Evolutionary conservation across 2,888 invertebrate genomes (phyloP).

Genomic region (Melangyna quadrimaculata): DNA sequence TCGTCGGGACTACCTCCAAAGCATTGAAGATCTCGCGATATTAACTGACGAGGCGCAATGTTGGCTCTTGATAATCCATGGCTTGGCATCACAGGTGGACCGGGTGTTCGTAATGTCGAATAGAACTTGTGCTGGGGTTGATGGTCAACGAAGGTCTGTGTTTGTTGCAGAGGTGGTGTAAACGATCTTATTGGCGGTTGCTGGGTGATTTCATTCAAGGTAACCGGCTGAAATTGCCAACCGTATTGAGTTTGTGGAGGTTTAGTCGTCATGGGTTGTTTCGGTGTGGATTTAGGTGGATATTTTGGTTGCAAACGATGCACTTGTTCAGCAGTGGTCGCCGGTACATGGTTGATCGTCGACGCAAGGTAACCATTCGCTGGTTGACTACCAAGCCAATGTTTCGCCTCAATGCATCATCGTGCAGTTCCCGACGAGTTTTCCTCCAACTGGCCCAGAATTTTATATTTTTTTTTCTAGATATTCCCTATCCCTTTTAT

Average conservation of each 20-base stretch:
- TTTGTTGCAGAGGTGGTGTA: background rate
- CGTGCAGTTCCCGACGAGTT: background rate
- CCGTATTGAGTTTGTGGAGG: too few species aligned
- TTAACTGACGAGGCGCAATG: background rate
- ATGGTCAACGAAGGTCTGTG: background rate
- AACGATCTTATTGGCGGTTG: background rate
- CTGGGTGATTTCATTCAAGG: background rate
- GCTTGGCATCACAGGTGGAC: background rate
- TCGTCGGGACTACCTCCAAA: slow-evolving; percentile 1
- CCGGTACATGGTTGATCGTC: background rate
- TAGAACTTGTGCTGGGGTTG: background rate
- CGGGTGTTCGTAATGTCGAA: background rate
- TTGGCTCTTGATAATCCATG: background rate
- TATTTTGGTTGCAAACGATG: background rate
- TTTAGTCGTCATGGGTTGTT: too few species aligned
- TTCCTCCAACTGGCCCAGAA: background rate
- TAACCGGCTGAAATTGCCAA: background rate
- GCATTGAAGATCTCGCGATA: background rate
- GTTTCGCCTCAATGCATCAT: background rate
- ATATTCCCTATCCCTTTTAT: background rate
- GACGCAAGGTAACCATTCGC: too few species aligned
- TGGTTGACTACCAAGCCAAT: too few species aligned
- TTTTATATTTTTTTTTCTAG: background rate
- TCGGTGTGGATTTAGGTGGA: background rate
- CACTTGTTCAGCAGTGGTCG: background rate